Evolutionary conservation across 1,140 invertebrate species (phyloP).

Genomic region (Drosophila murphyi): DNA sequence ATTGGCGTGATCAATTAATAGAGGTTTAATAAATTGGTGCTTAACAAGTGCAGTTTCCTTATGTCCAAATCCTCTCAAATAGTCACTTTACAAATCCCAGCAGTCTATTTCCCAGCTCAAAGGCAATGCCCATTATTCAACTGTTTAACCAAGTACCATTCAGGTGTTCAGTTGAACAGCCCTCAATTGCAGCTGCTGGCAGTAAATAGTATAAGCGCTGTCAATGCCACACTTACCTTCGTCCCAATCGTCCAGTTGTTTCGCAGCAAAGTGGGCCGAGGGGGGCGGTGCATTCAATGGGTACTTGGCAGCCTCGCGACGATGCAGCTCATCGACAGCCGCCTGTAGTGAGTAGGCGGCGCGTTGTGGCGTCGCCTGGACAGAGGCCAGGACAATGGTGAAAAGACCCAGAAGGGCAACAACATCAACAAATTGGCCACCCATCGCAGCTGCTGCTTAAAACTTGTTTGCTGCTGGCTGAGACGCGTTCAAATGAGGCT

Average conservation of each 20-base stretch:
- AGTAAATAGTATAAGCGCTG: not conserved
- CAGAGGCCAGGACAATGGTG: slow-evolving; percentile 39
- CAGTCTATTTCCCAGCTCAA: not conserved
- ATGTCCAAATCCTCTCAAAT: too few species aligned
- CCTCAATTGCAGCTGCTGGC: not conserved
- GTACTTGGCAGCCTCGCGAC: slow-evolving; percentile 78
- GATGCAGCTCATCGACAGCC: slow-evolving; percentile 80
- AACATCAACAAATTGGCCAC: slow-evolving; percentile 34
- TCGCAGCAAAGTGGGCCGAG: slow-evolving; percentile 36
- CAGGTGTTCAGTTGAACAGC: slow-evolving; percentile 31
- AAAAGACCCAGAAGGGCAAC: slow-evolving; percentile 29
- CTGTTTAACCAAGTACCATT: not conserved
- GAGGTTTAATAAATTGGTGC: not conserved
- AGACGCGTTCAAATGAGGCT: slow-evolving; percentile 20
- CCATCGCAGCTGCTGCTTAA: slow-evolving; percentile 36
- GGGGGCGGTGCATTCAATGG: slow-evolving; percentile 73
- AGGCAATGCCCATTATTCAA: not conserved
- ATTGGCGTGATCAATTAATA: too few species aligned
- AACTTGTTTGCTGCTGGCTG: slow-evolving; percentile 12
- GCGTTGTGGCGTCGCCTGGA: slow-evolving; percentile 61
- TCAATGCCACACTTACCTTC: slow-evolving; percentile 65
- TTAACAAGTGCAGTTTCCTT: not conserved
- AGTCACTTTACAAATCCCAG: too few species aligned
- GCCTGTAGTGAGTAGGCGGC: slow-evolving; percentile 78
- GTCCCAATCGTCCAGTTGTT: slow-evolving; percentile 75